Conservation (phyloP, 1,140 invertebrate species). For the Centruroides sculpturatus region DNA sequence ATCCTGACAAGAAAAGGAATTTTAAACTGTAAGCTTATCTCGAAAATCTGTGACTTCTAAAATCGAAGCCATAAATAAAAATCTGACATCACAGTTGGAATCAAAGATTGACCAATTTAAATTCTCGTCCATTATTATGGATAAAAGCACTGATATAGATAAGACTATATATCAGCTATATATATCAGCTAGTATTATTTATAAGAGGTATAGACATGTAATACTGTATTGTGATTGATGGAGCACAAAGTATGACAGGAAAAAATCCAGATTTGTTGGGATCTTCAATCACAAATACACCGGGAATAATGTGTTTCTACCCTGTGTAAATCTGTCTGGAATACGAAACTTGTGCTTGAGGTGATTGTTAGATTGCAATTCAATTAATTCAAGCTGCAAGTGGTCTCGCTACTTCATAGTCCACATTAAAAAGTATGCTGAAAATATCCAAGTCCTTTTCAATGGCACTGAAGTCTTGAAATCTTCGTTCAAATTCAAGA, state of each 20-base stretch:
- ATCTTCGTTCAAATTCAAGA: too few relatives aligned
- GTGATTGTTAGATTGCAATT: too few relatives aligned
- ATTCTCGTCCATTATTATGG: neutral
- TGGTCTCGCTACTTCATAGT: too few relatives aligned
- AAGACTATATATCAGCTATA: too few relatives aligned
- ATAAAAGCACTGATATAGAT: slow-evolving; percentile 3
- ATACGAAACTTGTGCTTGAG: neutral
- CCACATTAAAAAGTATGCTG: too few relatives aligned
- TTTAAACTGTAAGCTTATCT: neutral
- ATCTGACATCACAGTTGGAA: neutral
- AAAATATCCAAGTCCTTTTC: too few relatives aligned
- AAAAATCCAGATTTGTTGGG: slow-evolving; percentile 3
- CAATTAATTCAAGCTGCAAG: too few relatives aligned
- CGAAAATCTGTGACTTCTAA: neutral
- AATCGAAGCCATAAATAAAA: neutral
- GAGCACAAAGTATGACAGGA: neutral
- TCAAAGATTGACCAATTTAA: neutral
- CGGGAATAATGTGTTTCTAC: slow-evolving; percentile 1
- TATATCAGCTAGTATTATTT: neutral
- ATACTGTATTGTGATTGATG: slow-evolving; percentile 2
- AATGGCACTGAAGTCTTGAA: too few relatives aligned
- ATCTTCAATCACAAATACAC: slow-evolving; percentile 1
- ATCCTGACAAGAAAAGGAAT: neutral
- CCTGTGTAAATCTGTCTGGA: slow-evolving; percentile 9
- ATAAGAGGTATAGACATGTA: slow-evolving; percentile 1